Percentiles rank a stretch among this genome's conserved stretches.
Evolutionary conservation across 2,113 vertebrate species (phyloP).

Genomic region (Alectura lathami): DNA sequence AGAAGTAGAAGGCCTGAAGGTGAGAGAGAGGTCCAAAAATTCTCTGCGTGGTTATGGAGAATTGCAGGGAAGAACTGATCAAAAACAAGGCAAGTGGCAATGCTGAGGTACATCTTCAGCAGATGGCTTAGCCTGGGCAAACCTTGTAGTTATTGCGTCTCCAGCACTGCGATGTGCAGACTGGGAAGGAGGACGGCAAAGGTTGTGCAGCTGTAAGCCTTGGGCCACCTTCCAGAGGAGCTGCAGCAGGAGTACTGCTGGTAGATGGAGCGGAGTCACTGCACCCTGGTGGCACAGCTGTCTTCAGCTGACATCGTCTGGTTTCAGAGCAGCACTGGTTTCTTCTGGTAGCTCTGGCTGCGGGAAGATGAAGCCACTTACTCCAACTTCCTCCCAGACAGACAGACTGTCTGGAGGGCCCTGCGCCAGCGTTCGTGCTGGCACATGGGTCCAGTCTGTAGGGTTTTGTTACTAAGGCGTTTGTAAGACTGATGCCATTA

Average conservation of each 20-base stretch:
- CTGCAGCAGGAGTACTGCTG: background rate
- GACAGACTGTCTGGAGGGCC: constrained; percentile 53
- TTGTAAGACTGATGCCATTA: background rate
- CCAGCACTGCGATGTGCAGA: background rate
- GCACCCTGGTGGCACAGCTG: background rate
- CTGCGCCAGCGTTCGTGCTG: background rate
- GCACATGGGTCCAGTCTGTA: constrained; percentile 16
- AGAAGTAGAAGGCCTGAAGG: background rate
- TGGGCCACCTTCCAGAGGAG: background rate
- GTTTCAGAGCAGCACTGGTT: background rate
- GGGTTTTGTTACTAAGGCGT: constrained; percentile 10
- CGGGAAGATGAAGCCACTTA: background rate
- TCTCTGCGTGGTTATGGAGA: background rate
- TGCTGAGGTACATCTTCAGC: background rate
- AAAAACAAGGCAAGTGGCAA: background rate
- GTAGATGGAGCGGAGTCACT: rapidly evolving
- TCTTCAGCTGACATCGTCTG: background rate
- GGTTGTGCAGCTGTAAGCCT: rapidly evolving
- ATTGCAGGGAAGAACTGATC: background rate
- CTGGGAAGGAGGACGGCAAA: background rate
- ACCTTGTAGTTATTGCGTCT: background rate
- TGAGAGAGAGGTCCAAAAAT: background rate
- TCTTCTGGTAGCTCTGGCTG: background rate
- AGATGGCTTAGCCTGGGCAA: background rate
- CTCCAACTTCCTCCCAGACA: constrained; percentile 39